Base-by-base conservation (phyloP, 2,113 vertebrate genomes). In the Desmodus rotundus region DNA sequence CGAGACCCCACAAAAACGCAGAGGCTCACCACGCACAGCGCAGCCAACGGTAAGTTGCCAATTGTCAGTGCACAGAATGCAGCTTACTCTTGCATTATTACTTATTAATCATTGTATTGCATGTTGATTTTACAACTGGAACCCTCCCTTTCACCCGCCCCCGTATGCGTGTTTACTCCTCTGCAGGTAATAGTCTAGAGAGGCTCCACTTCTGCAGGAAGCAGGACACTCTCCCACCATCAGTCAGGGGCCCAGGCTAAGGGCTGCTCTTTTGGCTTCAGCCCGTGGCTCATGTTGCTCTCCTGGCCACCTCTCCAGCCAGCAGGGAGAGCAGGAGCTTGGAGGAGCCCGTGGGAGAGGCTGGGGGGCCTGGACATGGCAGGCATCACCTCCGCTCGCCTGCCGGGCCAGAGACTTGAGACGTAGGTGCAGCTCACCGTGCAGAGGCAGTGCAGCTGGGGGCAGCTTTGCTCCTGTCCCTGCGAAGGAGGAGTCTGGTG, bases 351-450 rank as follows among this genome's bases (percentile, higher is more conserved):
- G 22, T 20, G 6, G 28, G 52, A 52, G 36, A 67, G 20, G 45
- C 12, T 78, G 2, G 14, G 4, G 1, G 72, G 4, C 47, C 50
- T 12, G 1, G 80, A 33, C 8, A 43, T 14, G 4, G 22, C 28
- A 8, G 5, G 6, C 13, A 5, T 65, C 58, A 33, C 50, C 63
- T 82, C 82, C 22, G 24, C 47, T 82, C 67, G 15, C 15, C 28
- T 3, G 17, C 10, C 7, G 13, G n/a, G 13, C 33, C 19, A 70
- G 74, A 86, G 41, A 78, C 19, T n/a, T 15, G 6, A 38, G 33
- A 58, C 16, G 7, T 10, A 17, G 1, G 9, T 15, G 2, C 38
- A 0, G 33, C 78, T 24, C 12, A n/a, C 20, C 4, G 2, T 12
- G 12, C 2, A 13, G 15, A 82, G 12, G n/a, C 45, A 20, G 41